These are phyloP conservation scores for Heliconius himera DNA, from an alignment of 1,140 invertebrate species.

Conservation along the genomic window DNA sequence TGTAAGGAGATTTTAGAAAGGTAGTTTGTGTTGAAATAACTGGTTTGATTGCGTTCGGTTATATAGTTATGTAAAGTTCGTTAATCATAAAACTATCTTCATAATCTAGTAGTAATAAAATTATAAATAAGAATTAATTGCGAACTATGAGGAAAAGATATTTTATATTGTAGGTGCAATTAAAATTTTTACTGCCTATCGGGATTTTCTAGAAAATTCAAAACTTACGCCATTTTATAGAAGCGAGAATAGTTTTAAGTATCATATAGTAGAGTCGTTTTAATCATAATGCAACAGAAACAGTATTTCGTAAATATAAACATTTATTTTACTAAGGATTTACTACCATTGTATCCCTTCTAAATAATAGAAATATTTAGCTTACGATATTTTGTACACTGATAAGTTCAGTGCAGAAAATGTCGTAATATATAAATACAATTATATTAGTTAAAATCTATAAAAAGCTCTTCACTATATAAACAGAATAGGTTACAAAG, in stretches of 20 bases:
- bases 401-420: too few relatives aligned
- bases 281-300: background rate
- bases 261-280: background rate
- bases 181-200: constrained; percentile 17
- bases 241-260: background rate
- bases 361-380: too few relatives aligned
- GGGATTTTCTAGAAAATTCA: constrained; percentile 7
- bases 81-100: constrained; percentile 42
- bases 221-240: background rate
- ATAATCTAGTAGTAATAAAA: constrained; percentile 46
- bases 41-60: constrained; percentile 49
- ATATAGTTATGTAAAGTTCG: constrained; percentile 52
- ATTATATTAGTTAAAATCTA: too few relatives aligned
- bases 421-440: too few relatives aligned
- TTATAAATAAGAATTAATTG: constrained; percentile 27
- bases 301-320: too few relatives aligned
- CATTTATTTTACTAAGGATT: too few relatives aligned
- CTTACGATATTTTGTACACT: too few relatives aligned
- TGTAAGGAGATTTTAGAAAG: constrained; percentile 78
- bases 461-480: too few relatives aligned
- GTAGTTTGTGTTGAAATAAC: constrained; percentile 59
- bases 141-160: constrained; percentile 22
- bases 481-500: too few relatives aligned
- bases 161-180: background rate
- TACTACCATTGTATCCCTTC: too few relatives aligned